Percentiles rank a stretch among this genome's conserved stretches.
These are phyloP conservation scores for Catalaphyllia jardinei DNA, from an alignment of 64 coral and sea anemone genomes.

Conservation along the genomic window DNA sequence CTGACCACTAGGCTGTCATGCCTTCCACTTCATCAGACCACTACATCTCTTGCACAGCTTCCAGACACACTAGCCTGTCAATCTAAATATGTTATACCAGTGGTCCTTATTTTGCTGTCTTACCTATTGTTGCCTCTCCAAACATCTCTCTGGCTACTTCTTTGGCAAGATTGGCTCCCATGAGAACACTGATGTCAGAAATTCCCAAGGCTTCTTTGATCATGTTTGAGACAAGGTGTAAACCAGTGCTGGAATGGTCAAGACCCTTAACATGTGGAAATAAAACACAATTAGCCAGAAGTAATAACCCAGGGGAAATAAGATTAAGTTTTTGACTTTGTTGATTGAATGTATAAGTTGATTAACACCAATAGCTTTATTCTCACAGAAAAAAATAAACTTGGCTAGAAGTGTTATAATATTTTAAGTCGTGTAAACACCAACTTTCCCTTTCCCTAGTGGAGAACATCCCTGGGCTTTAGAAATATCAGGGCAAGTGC, in stretches of 20 bases:
- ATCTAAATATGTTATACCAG: no score
- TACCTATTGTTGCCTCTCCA: slow-evolving; percentile 96
- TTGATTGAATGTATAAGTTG: no score
- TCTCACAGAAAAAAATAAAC: no score
- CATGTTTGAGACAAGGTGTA: slow-evolving; percentile 90
- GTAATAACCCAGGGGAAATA: no score
- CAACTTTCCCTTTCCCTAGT: neutral
- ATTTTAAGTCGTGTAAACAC: neutral
- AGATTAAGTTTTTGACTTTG: no score
- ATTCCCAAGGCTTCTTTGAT: slow-evolving; percentile 78
- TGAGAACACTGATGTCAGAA: slow-evolving; percentile 89
- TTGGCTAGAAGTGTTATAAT: no score
- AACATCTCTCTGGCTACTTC: slow-evolving; percentile 98
- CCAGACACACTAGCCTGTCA: no score
- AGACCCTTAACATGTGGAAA: slow-evolving; percentile 57
- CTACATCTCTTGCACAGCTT: no score
- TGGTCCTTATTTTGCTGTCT: neutral
- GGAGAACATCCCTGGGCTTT: neutral
- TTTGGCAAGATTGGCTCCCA: slow-evolving; percentile 95
- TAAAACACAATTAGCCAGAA: no score
- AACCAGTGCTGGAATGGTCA: slow-evolving; percentile 78
- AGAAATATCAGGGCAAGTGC: slow-evolving; percentile 26
- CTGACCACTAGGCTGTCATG: no score
- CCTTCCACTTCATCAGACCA: no score
- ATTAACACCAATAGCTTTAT: no score